These are phyloP conservation scores for Trialeurodes vaporariorum DNA, from an alignment of 1,140 invertebrate species.

Conservation along the genomic window DNA sequence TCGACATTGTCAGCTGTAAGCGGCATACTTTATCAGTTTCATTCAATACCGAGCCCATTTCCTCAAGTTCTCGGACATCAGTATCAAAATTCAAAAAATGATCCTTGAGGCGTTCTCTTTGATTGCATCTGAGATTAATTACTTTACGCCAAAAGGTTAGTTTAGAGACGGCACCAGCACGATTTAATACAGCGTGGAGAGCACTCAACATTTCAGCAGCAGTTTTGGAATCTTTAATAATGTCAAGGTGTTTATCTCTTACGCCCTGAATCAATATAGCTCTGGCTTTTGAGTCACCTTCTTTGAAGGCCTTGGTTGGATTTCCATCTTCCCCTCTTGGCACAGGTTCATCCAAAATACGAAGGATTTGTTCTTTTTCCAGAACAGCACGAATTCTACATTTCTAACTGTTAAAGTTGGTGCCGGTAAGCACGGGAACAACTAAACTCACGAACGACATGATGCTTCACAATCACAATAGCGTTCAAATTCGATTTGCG, in stretches of 20 bases:
- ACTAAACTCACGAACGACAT: not conserved
- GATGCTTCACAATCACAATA: not conserved
- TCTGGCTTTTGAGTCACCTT: conserved; percentile 4
- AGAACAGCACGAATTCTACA: conserved; percentile 4
- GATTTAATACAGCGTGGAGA: not conserved
- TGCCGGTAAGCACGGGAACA: not conserved
- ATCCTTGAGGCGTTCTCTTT: too few relatives aligned
- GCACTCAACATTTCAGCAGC: not conserved
- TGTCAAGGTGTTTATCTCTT: conserved; percentile 6
- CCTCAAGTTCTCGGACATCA: too few relatives aligned
- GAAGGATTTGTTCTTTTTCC: conserved; percentile 6
- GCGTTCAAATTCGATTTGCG: too few relatives aligned
- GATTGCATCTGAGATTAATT: too few relatives aligned
- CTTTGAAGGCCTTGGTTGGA: not conserved
- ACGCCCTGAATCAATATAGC: conserved; percentile 8
- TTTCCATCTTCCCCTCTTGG: not conserved
- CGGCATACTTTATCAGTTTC: too few relatives aligned
- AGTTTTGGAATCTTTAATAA: conserved; percentile 4
- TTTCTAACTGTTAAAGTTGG: conserved; percentile 9
- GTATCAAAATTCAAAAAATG: too few relatives aligned
- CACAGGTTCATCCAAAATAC: conserved; percentile 3
- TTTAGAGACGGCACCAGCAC: not conserved
- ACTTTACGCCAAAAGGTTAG: too few relatives aligned
- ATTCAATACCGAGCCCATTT: too few relatives aligned
- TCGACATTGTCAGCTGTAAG: too few relatives aligned